Evolutionary conservation across 2,113 vertebrate genomes (phyloP).

Genomic region (Protomyctophum bolini): DNA sequence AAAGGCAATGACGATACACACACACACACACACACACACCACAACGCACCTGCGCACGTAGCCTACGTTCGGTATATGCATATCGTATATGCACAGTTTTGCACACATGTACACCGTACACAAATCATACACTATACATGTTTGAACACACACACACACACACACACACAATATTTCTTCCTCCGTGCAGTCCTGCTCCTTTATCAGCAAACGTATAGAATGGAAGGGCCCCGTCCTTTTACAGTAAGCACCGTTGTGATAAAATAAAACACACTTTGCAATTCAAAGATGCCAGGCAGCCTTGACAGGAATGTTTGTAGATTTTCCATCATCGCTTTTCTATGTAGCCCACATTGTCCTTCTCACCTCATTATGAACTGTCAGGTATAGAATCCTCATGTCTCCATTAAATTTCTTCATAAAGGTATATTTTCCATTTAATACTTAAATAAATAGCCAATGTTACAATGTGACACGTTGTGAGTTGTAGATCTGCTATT

Average conservation of each 20-base stretch:
- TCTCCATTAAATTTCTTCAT: too few species aligned
- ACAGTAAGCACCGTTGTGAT: not conserved
- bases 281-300: not conserved
- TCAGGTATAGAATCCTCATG: too few species aligned
- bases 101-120: not conserved
- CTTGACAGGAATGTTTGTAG: not conserved
- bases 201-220: conserved; percentile 32
- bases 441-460: too few species aligned
- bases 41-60: not conserved
- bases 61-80: not conserved
- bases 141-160: not conserved
- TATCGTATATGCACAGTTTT: not conserved
- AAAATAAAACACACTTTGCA: not conserved
- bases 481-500: too few species aligned
- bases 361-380: not conserved
- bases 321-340: not conserved
- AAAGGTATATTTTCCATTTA: too few species aligned
- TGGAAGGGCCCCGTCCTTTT: not conserved
- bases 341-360: not conserved
- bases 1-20: not conserved
- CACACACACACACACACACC: conserved; percentile 7
- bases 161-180: not conserved
- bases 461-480: too few species aligned
- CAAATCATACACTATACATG: not conserved
- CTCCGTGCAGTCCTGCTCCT: conserved; percentile 24